These are phyloP conservation scores for Sinocyclocheilus maitianheensis DNA, from an alignment of 2,113 vertebrate species.

Conservation along the genomic window DNA sequence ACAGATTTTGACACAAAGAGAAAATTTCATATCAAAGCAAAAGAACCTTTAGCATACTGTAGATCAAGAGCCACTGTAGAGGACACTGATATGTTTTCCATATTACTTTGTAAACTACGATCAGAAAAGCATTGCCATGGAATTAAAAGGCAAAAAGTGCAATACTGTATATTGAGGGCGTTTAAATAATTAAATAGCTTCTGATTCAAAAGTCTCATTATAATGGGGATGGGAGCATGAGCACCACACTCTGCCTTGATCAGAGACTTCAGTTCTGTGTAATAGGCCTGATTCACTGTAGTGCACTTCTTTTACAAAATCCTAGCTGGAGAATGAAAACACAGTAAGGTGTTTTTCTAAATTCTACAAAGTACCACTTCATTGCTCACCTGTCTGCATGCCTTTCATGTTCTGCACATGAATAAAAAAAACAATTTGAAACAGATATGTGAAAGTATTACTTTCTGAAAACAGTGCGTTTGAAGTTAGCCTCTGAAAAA, in stretches of 20 bases:
- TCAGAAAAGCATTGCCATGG: not conserved
- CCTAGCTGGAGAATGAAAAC: conserved; percentile 59
- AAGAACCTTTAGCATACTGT: not conserved
- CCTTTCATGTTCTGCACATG: conserved; percentile 69
- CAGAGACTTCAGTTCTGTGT: conserved; percentile 61
- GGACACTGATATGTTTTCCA: not conserved
- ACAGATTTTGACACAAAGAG: conserved; percentile 17
- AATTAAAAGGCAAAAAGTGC: conserved; percentile 13
- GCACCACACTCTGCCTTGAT: conserved; percentile 54
- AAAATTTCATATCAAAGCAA: conserved; percentile 26
- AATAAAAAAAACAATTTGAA: conserved; percentile 52
- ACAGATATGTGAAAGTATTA: conserved; percentile 41
- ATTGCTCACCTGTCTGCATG: conserved; percentile 70
- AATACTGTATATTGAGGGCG: conserved; percentile 17
- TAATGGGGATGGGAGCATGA: conserved; percentile 55
- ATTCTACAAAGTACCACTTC: conserved; percentile 62
- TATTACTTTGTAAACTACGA: not conserved
- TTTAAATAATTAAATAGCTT: conserved; percentile 59
- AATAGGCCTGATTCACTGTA: conserved; percentile 57
- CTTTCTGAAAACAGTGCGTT: not conserved
- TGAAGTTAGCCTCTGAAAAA: conserved; percentile 22
- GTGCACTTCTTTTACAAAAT: conserved; percentile 64
- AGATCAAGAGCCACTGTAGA: not conserved
- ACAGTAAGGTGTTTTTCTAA: conserved; percentile 65
- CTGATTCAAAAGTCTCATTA: conserved; percentile 14